Base-by-base conservation (phyloP, 2,888 invertebrate genomes). In the Kryphioiulus occultus region DNA sequence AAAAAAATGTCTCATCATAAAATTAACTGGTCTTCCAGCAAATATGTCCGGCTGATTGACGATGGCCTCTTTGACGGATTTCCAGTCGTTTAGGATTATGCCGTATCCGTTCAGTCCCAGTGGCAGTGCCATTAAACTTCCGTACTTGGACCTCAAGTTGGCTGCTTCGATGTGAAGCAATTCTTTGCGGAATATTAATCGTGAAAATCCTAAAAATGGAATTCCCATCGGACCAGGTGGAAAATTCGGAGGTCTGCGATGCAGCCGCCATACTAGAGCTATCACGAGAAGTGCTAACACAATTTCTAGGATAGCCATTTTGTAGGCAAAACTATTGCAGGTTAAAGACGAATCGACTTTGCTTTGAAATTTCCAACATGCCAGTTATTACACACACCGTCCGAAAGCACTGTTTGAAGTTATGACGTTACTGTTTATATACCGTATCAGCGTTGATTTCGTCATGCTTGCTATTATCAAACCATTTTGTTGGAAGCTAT, bases 191-290 rank as follows among this genome's bases (percentile, higher is more conserved):
- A 82, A 32, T n/a, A 82, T n/a, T n/a, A n/a, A n/a, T n/a, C n/a
- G n/a, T n/a, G n/a, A n/a, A n/a, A n/a, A n/a, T 32, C 82, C 82
- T 1, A 82, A 26, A 82, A 82, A 26, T 82, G 82, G 82, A 26
- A 82, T 30, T 30, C 82, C 82, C 26, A 82, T 82, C 2, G 82
- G 82, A 9, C 82, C 82, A 82, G 30, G 82, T 26, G 82, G 82
- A 15, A 82, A n/a, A 82, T 82, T 82, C 2, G 26, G 26, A n/a
- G 82, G 82, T n/a, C 32, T 82, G 1, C 82, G 26, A 32, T 82
- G 26, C 2, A 82, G 32, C 26, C 32, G n/a, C 7, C 82, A 82
- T n/a, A 82, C 82, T 32, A 82, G 9, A 12, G 12, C 82, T 82
- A 82, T 3, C 32, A 32, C 82, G n/a, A 82, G 9, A 82, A 82